phyloP scores from a whole-genome alignment of 2,113 vertebrate species.

The Theropithecus gelada region DNA sequence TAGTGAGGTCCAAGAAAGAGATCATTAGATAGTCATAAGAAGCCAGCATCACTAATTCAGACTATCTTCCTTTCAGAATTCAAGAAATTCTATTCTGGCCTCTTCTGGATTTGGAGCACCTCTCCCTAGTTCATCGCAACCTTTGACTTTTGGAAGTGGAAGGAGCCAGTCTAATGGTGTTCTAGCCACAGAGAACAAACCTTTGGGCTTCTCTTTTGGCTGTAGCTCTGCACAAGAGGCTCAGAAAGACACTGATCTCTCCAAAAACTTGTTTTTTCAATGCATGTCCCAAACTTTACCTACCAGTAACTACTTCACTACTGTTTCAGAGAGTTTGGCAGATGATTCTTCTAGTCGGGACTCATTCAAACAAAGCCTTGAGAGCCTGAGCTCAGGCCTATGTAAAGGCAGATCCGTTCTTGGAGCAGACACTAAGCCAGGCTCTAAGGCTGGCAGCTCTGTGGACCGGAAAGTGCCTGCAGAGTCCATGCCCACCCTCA shows the following conservation, averaged over 20 bases:
- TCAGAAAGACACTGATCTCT: slow-evolving; percentile 89
- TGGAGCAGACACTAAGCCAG: slow-evolving; percentile 87
- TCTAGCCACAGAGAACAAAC: slow-evolving; percentile 87
- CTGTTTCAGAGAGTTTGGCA: slow-evolving; percentile 91
- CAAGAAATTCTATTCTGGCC: slow-evolving; percentile 85
- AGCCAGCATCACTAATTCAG: slow-evolving; percentile 53
- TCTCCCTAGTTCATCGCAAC: slow-evolving; percentile 84
- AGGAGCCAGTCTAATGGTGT: slow-evolving; percentile 91
- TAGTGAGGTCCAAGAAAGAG: neutral
- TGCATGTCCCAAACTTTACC: slow-evolving; percentile 96
- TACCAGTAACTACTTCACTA: slow-evolving; percentile 93
- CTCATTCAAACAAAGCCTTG: slow-evolving; percentile 85
- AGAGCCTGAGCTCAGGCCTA: slow-evolving; percentile 77
- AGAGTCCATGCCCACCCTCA: slow-evolving; percentile 90
- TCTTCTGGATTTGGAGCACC: slow-evolving; percentile 87
- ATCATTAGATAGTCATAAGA: neutral
- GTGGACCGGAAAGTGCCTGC: slow-evolving; percentile 86
- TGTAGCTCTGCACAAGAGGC: slow-evolving; percentile 85
- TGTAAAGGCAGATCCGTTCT: slow-evolving; percentile 84
- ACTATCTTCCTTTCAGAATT: slow-evolving; percentile 87
- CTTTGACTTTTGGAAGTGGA: slow-evolving; percentile 90
- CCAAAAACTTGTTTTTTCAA: slow-evolving; percentile 98
- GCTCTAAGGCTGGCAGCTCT: slow-evolving; percentile 88
- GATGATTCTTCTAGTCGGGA: slow-evolving; percentile 90
- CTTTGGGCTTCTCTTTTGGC: slow-evolving; percentile 93